phyloP scores from a whole-genome alignment of 1,140 invertebrate genomes.

The Caenorhabditis remanei region DNA sequence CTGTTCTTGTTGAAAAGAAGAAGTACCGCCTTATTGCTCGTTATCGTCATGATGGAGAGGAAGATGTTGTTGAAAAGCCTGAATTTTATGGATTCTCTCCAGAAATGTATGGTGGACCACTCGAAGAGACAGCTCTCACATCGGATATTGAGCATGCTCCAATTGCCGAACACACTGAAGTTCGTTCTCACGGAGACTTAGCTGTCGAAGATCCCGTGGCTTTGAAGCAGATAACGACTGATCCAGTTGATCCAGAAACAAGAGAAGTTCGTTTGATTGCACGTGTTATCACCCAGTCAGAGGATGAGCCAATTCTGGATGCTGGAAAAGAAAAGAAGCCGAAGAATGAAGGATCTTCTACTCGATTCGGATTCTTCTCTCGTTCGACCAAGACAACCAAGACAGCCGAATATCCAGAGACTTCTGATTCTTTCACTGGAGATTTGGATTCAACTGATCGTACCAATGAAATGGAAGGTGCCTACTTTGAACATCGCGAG shows the following conservation, averaged over 20 bases:
- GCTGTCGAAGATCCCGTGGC: too few relatives aligned
- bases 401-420: background rate
- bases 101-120: conserved; percentile 49
- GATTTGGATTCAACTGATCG: background rate
- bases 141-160: background rate
- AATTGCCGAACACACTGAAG: conserved; percentile 30
- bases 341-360: background rate
- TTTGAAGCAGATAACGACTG: conserved; percentile 28
- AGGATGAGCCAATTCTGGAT: conserved; percentile 56
- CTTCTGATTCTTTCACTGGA: conserved; percentile 8
- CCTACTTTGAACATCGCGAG: background rate
- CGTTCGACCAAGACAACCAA: background rate
- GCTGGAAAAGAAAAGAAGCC: background rate
- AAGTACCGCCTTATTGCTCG: conserved; percentile 74
- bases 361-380: conserved; percentile 13
- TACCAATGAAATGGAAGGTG: background rate
- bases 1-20: background rate
- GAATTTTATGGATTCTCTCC: conserved; percentile 58
- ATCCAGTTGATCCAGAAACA: conserved; percentile 3
- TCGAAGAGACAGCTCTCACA: conserved; percentile 10
- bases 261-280: conserved; percentile 53
- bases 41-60: conserved; percentile 64
- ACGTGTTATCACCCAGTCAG: conserved; percentile 66
- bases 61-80: conserved; percentile 67
- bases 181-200: background rate